These are phyloP conservation scores for Lemur catta DNA, from an alignment of 2,797 vertebrate species.

Conservation along the genomic window DNA sequence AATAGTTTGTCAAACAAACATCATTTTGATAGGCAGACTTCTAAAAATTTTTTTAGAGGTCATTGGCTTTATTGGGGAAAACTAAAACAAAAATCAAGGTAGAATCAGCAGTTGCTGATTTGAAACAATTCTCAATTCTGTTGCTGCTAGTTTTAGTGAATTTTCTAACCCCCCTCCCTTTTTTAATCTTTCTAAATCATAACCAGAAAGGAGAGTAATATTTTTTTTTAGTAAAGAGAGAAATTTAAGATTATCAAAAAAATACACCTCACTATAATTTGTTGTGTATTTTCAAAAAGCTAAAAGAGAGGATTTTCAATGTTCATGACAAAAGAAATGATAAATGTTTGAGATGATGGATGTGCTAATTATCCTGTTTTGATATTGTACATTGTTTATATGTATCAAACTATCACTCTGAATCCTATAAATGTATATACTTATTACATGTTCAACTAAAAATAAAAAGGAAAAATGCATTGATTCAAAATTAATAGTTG, in stretches of 20 bases:
- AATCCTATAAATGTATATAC: not conserved
- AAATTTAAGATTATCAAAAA: constrained; percentile 36
- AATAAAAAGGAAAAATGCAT: not conserved
- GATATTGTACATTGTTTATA: not conserved
- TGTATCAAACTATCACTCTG: not conserved
- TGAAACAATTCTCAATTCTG: not conserved
- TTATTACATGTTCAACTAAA: not conserved
- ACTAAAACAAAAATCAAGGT: not conserved
- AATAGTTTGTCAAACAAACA: constrained; percentile 26
- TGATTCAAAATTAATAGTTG: not conserved
- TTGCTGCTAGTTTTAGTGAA: constrained; percentile 31
- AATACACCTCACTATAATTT: not conserved
- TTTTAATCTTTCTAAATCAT: constrained; percentile 10
- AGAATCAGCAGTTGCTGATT: not conserved
- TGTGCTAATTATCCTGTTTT: not conserved
- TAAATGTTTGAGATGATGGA: not conserved
- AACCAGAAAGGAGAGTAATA: not conserved
- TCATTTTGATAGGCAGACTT: constrained; percentile 45
- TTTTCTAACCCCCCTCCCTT: not conserved
- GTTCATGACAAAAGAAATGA: not conserved
- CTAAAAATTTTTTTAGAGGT: not conserved
- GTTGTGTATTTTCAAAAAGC: not conserved
- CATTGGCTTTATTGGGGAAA: not conserved
- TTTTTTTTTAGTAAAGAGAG: not conserved
- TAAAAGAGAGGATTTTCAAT: not conserved